Base-by-base conservation (phyloP, 2,888 invertebrate genomes). In the Ormyrus thymus region DNA sequence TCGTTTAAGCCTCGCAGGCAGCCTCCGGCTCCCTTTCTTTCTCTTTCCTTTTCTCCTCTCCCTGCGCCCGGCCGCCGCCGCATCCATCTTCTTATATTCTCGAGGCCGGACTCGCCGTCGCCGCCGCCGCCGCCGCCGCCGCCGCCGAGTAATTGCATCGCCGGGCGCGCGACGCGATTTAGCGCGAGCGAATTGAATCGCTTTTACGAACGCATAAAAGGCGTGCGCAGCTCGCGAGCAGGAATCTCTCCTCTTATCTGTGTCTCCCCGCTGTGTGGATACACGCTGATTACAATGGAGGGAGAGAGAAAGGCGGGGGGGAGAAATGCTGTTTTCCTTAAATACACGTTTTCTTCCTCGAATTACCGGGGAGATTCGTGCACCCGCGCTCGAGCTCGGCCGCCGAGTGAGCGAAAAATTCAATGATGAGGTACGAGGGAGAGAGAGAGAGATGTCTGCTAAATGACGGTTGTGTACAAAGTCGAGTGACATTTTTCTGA, bases 1-100 rank as follows among this genome's bases (percentile, higher is more conserved):
- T 89, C 87, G 83, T 84, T 84, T 84, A 84, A 84, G 82, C 78
- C 78, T 80, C 77, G 78, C 7, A 58, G 48, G 6, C 7, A 58
- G 48, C 10, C 61, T 71, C 45, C 6, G 43, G 7, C 11, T n/a
- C 6, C 55, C 29, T 29, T 29, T 29, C 29, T 29, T 29, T 29
- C 29, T 29, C 29, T 29, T 29, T 29, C 29, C 29, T 29, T 29
- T 29, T 29, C 29, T 29, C 29, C 48, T 45, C 55, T 15, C 15
- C n/a, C 5, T 11, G 45, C 78, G 65, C 80, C 78, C n/a, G n/a
- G 78, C 48, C 64, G 51, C 64, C 71, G 75, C n/a, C 29, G 50
- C 48, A 48, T 56, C 70, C 64, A 64, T 75, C 59, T 48, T 61
- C 62, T 62, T 45, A 11, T 45, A 6, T 11, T 61, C 58, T 58